phyloP scores from a whole-genome alignment of 2,113 vertebrate genomes.

The Cyanoramphus novaezelandiae region DNA sequence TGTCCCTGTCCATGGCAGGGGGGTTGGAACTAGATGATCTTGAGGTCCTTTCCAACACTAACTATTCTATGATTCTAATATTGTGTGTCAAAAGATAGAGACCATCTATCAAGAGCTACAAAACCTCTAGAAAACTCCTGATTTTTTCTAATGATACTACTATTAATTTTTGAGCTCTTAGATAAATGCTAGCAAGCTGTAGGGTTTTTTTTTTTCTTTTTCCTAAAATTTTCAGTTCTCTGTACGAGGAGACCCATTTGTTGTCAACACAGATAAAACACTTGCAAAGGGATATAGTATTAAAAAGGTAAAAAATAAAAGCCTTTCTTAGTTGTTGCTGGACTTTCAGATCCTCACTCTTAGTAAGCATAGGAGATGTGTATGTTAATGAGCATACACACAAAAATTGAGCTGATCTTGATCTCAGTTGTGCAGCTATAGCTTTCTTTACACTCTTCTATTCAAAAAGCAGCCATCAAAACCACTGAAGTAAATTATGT shows the following conservation, averaged over 20 bases:
- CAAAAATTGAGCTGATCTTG: background rate
- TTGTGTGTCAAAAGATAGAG: background rate
- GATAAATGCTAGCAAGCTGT: background rate
- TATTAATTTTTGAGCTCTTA: background rate
- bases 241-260: background rate
- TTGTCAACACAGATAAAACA: background rate
- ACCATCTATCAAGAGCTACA: background rate
- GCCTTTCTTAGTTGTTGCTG: background rate
- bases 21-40: too few species aligned
- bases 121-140: background rate
- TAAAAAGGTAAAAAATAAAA: background rate
- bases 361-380: background rate
- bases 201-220: background rate
- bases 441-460: background rate
- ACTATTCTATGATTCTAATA: background rate
- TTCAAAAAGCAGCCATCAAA: background rate
- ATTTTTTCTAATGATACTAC: background rate
- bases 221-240: background rate
- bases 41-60: too few species aligned
- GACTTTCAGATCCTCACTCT: background rate
- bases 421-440: background rate
- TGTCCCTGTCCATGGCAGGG: too few species aligned
- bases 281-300: background rate
- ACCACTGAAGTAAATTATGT: background rate
- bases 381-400: background rate